Evolutionary conservation across 2,888 invertebrate genomes (phyloP), one percentile per base, ranked within the genome.

Genomic region (Drosophila anomelani): DNA sequence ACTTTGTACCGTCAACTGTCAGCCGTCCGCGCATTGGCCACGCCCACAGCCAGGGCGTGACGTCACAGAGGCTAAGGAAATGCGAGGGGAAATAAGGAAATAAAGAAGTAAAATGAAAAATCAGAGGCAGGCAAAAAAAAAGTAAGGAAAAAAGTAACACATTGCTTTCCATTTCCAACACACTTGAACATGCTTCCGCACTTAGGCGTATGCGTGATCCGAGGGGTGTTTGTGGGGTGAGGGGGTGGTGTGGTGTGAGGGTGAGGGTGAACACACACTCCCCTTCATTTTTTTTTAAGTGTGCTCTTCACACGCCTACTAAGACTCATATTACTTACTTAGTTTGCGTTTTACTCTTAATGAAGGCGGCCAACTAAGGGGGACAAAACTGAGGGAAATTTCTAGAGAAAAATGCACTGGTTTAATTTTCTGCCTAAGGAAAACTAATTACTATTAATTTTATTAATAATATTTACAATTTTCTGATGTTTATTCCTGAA

Each of bases 121-220:
- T 60, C 32, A 17, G 32, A 59, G 32, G 51, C 34, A 53, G 20
- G 17, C 3, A 51, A 51, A 3, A 1, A 36, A 39, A 56, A n/a
- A 17, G 23, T 7, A 29, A 29, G 0, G 12, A 41, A 51, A 36
- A 60, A 55, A 63, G 53, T 51, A 67, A 67, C 59, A 68, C 64
- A 61, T 72, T 73, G 73, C 66, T 85, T 82, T 79, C 80, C 84
- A 85, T 85, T 85, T 85, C 77, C 79, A 86, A 79, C 80, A 85
- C 80, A 89, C 90, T 90, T 90, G 81, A 90, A 90, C 90, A 90
- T 88, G 90, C 81, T 90, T 90, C 87, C 87, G 90, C 89, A 89
- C 89, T 90, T 89, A 85, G 84, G 83, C 76, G 79, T 80, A 69
- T 80, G 78, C 75, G 80, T 44, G 38, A 32, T 29, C 26, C 10